Evolutionary conservation across 2,888 invertebrate species (phyloP).

Genomic region (Blastobasis lacticolella): DNA sequence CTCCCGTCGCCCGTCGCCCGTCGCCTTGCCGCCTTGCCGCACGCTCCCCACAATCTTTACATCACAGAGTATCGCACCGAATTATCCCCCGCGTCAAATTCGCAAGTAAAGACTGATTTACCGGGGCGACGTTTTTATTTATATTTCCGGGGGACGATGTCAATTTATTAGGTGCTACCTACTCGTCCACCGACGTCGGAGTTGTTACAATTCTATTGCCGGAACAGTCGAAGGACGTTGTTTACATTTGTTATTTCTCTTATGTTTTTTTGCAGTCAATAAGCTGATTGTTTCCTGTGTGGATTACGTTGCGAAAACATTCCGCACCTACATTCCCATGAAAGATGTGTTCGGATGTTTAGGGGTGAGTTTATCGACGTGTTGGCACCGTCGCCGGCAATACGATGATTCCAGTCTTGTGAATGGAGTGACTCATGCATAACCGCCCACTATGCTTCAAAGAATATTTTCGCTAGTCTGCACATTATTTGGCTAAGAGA

Average conservation of each 20-base stretch:
- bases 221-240: constrained; percentile 25
- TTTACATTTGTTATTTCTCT: constrained; percentile 24
- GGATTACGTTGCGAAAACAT: background rate
- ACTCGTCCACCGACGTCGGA: background rate
- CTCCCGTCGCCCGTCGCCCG: constrained; percentile 32
- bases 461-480: no score
- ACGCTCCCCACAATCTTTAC: constrained; percentile 60
- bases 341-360: background rate
- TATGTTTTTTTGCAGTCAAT: constrained; percentile 9
- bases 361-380: background rate
- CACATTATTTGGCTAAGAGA: no score
- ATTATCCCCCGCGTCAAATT: constrained; percentile 25
- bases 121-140: constrained; percentile 4
- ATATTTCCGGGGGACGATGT: background rate
- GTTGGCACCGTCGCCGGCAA: background rate
- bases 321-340: background rate
- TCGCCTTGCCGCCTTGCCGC: constrained; percentile 46
- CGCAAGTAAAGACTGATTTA: constrained; percentile 7
- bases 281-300: background rate
- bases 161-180: constrained; percentile 1
- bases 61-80: constrained; percentile 48
- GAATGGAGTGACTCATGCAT: no score
- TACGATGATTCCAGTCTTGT: background rate
- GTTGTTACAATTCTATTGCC: constrained; percentile 7
- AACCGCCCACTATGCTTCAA: no score